These are phyloP conservation scores for Malurus cyaneus DNA, from an alignment of 2,113 vertebrate genomes.

Conservation along the genomic window DNA sequence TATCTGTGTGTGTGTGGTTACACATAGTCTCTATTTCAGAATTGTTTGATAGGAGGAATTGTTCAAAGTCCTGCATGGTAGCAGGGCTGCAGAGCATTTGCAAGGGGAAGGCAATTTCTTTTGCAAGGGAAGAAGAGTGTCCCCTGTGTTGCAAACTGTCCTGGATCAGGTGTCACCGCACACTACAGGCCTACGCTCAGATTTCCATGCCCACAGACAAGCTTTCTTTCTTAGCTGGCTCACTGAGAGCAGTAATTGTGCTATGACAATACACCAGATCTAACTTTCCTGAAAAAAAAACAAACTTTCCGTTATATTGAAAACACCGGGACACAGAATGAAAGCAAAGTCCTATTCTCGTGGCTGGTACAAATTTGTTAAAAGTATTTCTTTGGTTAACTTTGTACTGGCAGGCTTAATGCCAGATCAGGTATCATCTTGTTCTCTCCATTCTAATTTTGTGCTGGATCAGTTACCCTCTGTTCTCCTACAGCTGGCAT, in stretches of 20 bases:
- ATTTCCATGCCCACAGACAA: background rate
- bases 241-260: background rate
- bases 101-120: background rate
- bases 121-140: background rate
- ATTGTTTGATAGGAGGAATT: background rate
- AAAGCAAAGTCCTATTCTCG: background rate
- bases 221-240: background rate
- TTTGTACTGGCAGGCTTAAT: constrained; percentile 31
- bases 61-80: background rate
- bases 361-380: background rate
- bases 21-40: background rate
- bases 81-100: background rate
- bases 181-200: background rate
- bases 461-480: constrained; percentile 53
- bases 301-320: background rate
- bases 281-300: background rate
- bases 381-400: constrained; percentile 16
- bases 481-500: constrained; percentile 34
- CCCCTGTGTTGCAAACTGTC: background rate
- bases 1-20: background rate
- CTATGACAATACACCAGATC: background rate
- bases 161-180: constrained; percentile 26
- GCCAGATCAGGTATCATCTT: constrained; percentile 59
- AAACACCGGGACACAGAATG: background rate
- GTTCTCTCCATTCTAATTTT: constrained; percentile 60